Percentiles rank a stretch among this genome's conserved stretches.
These are phyloP conservation scores for Pristis pectinata DNA, from an alignment of 2,797 vertebrate genomes.

Conservation along the genomic window DNA sequence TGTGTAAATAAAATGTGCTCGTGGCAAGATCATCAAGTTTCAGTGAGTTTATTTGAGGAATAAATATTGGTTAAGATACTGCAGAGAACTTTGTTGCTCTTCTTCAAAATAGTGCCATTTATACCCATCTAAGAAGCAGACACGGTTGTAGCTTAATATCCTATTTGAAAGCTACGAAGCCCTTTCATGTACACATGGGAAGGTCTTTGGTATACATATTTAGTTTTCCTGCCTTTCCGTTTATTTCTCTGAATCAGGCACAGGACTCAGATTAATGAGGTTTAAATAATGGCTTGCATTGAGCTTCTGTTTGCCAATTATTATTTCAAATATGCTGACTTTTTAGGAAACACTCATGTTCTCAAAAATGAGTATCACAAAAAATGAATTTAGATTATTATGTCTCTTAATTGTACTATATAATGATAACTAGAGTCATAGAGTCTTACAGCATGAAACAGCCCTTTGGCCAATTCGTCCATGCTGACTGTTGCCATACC, in stretches of 20 bases:
- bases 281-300: not conserved
- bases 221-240: not conserved
- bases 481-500: no score
- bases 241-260: not conserved
- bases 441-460: no score
- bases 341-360: not conserved
- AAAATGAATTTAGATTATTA: not conserved
- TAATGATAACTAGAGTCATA: no score
- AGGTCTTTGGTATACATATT: not conserved
- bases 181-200: not conserved
- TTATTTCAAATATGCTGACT: not conserved
- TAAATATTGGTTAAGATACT: not conserved
- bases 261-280: not conserved
- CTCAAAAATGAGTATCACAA: not conserved
- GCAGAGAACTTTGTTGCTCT: not conserved
- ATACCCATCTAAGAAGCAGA: not conserved
- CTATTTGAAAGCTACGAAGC: not conserved
- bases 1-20: not conserved
- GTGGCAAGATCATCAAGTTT: not conserved
- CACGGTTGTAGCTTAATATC: not conserved
- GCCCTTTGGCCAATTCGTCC: no score
- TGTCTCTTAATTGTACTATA: not conserved
- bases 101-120: not conserved
- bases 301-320: not conserved
- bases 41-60: not conserved